phyloP scores from a whole-genome alignment of 37 sponge, comb jelly and placozoan species.

The Amphimedon queenslandica region DNA sequence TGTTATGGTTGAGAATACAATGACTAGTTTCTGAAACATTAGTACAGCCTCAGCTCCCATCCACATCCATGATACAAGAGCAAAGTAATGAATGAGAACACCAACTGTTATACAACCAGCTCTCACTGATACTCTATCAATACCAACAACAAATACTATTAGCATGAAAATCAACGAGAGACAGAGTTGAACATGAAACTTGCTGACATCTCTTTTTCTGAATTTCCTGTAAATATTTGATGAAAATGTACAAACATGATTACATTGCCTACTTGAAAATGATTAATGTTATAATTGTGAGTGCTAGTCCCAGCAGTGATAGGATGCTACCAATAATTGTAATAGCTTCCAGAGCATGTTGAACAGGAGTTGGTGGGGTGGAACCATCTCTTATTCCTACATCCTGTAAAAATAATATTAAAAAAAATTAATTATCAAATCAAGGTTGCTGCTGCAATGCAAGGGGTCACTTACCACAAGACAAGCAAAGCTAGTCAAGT shows the following conservation, averaged over 20 bases:
- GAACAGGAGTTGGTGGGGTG: not conserved
- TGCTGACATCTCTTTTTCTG: not conserved
- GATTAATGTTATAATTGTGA: not conserved
- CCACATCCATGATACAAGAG: no score
- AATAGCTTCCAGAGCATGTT: not conserved
- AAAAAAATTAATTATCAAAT: not conserved
- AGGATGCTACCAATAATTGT: not conserved
- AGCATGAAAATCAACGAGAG: no score
- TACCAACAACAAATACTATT: no score
- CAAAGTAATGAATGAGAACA: no score
- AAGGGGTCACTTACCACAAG: not conserved
- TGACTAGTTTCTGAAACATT: no score
- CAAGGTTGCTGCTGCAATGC: not conserved
- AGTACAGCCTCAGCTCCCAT: no score
- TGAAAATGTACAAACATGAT: not conserved
- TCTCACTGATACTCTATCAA: no score
- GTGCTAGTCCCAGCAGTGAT: not conserved
- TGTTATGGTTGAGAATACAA: no score
- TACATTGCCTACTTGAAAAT: not conserved
- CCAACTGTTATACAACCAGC: no score
- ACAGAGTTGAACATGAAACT: no score
- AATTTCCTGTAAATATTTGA: not conserved
- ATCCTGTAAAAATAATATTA: not conserved
- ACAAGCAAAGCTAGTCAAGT: not conserved
- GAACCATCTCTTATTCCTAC: not conserved